Evolutionary conservation across 2,113 vertebrate genomes (phyloP), one percentile per base, ranked within the genome.

Genomic region (Xiphophorus couchianus): DNA sequence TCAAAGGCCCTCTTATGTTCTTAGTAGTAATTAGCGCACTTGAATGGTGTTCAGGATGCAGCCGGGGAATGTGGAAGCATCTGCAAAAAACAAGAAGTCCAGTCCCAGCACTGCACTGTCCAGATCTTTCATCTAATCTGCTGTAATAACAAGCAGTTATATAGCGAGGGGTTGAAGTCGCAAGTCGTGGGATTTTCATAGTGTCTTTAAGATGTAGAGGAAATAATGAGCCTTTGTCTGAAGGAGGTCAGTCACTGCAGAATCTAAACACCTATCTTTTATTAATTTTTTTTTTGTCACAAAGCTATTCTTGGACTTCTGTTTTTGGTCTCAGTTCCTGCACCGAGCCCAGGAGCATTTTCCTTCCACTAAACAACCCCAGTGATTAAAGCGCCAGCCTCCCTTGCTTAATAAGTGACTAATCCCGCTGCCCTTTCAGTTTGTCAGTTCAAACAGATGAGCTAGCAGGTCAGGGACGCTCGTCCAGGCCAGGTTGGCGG

Each of bases 391-490:
- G 86, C 85, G 78, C 80, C 22, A 73, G 69, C 31, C 77, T 63
- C 15, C 25, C 79, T 37, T 74, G 80, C 80, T 89, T 88, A 91
- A 86, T 86, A 90, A 83, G 82, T 30, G 44, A 77, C 77, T 81
- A 90, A 90, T 90, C 83, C 83, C 42, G 1, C 60, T 91, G 90
- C 77, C 89, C 90, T 91, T 91, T 90, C 39, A 66, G 15, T 80
- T 83, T 92, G 90, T 86, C 88, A 84, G 85, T 84, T 71, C 51
- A 82, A 86, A 88, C 81, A 69, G 87, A 88, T 87, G 91, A 89
- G 78, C 70, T 35, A 10, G 76, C 44, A 27, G 72, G 69, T 76
- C 84, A 66, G 54, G 71, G 29, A 80, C 71, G 84, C 86, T 82
- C 84, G 89, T 90, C 85, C 83, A 77, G 70, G 39, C 62, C 29